Evolutionary conservation across 2,888 invertebrate genomes (phyloP).

Genomic region (Eulithis prunata): DNA sequence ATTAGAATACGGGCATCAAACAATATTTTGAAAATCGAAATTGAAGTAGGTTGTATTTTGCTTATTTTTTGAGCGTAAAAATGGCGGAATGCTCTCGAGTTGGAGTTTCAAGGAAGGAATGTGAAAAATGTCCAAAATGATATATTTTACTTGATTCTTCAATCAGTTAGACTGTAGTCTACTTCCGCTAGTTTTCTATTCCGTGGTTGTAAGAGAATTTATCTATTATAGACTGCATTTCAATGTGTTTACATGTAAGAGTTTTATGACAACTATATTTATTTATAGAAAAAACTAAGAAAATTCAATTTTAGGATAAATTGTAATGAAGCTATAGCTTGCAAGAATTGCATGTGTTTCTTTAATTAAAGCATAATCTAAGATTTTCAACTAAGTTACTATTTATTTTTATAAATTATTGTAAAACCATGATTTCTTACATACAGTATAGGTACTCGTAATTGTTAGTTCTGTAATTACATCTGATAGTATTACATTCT

Average conservation of each 20-base stretch:
- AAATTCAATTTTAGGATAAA: slow-evolving; percentile 56
- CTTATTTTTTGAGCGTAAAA: too few relatives aligned
- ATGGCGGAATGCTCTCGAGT: too few relatives aligned
- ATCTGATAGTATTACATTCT: slow-evolving; percentile 4
- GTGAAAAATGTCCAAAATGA: too few relatives aligned
- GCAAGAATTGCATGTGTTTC: slow-evolving; percentile 37
- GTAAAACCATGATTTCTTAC: slow-evolving; percentile 18
- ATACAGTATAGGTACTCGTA: slow-evolving; percentile 9
- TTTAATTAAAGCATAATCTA: slow-evolving; percentile 22
- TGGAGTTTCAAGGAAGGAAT: too few relatives aligned
- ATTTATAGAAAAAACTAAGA: slow-evolving; percentile 61
- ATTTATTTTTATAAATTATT: slow-evolving; percentile 8
- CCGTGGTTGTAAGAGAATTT: slow-evolving; percentile 45
- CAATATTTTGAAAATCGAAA: too few relatives aligned
- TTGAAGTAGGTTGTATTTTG: too few relatives aligned
- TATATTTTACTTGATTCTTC: too few relatives aligned
- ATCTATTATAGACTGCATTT: slow-evolving; percentile 66
- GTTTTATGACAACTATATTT: slow-evolving; percentile 67
- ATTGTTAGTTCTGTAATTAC: slow-evolving; percentile 11
- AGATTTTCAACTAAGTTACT: slow-evolving; percentile 15
- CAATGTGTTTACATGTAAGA: slow-evolving; percentile 60
- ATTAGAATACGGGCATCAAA: too few relatives aligned
- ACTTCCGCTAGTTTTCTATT: slow-evolving; percentile 28
- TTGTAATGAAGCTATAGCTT: slow-evolving; percentile 44
- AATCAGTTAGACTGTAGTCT: too few relatives aligned